Evolutionary conservation across 2,888 invertebrate genomes (phyloP).

Genomic region (Odontomyia ornata): DNA sequence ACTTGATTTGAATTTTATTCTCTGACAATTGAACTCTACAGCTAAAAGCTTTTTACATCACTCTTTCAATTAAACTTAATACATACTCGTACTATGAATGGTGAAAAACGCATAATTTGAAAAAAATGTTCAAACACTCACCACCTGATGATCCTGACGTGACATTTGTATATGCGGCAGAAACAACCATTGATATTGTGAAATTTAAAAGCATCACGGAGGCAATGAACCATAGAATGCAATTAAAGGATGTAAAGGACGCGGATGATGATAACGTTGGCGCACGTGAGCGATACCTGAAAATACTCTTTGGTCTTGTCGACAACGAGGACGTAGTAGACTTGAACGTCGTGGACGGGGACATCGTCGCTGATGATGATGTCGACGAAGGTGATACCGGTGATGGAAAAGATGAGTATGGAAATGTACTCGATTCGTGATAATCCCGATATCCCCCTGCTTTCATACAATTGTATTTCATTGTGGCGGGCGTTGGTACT

Average conservation of each 20-base stretch:
- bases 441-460: no score
- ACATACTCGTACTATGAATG: no score
- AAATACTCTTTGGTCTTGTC: constrained; percentile 32
- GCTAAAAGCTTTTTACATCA: no score
- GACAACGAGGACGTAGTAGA: not conserved
- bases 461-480: no score
- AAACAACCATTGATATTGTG: constrained; percentile 31
- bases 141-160: not conserved
- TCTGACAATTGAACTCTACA: no score
- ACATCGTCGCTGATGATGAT: not conserved
- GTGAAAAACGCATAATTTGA: no score
- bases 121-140: not conserved
- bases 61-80: no score
- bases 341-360: not conserved
- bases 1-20: no score
- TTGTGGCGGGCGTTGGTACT: not conserved
- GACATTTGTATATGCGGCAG: not conserved
- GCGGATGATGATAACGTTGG: constrained; percentile 1
- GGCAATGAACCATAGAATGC: constrained; percentile 19
- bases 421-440: no score
- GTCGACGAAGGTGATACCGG: no score
- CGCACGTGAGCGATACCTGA: not conserved
- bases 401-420: no score
- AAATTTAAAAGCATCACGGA: constrained; percentile 18
- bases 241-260: not conserved